phyloP scores from a whole-genome alignment of 2,797 vertebrate species.

The Tiaroga cobitis region DNA sequence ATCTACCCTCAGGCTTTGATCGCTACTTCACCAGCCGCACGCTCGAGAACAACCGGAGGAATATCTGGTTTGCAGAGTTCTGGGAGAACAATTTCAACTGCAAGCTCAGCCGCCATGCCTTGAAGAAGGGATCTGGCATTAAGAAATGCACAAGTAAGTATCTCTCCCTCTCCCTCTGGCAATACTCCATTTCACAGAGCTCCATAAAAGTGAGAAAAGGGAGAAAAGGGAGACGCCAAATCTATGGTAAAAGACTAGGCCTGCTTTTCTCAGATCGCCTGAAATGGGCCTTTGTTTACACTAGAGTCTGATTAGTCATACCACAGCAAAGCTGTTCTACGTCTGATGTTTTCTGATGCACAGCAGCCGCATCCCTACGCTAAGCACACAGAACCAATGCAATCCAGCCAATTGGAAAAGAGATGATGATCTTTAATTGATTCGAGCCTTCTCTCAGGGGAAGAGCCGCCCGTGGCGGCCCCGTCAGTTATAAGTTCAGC shows the following conservation, averaged over 20 bases:
- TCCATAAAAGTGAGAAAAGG: conserved; percentile 63
- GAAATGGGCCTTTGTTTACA: conserved; percentile 37
- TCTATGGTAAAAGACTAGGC: conserved; percentile 52
- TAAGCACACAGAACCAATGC: conserved; percentile 27
- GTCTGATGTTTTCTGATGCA: conserved; percentile 39
- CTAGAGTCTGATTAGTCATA: conserved; percentile 43
- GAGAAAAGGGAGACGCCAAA: conserved; percentile 41
- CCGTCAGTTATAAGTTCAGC: conserved; percentile 18
- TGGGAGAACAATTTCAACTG: conserved; percentile 99
- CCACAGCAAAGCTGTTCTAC: conserved; percentile 42
- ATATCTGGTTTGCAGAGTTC: conserved; percentile 99
- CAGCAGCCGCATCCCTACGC: conserved; percentile 10
- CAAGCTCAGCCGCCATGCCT: conserved; percentile 94
- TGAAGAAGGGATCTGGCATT: conserved; percentile 92
- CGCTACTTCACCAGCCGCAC: conserved; percentile 97
- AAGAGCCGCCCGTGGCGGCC: background rate
- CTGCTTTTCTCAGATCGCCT: conserved; percentile 37
- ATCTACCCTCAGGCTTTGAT: conserved; percentile 86
- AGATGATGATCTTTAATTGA: conserved; percentile 55
- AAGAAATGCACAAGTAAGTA: conserved; percentile 99
- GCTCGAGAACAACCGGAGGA: conserved; percentile 97
- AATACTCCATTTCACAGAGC: conserved; percentile 44
- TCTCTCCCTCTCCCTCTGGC: conserved; percentile 51
- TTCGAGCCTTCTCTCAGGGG: conserved; percentile 12
- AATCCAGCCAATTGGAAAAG: conserved; percentile 42